Percentiles rank a stretch among this genome's conserved stretches.
These are phyloP conservation scores for Xanthia icteritia DNA, from an alignment of 2,888 invertebrate species.

Conservation along the genomic window DNA sequence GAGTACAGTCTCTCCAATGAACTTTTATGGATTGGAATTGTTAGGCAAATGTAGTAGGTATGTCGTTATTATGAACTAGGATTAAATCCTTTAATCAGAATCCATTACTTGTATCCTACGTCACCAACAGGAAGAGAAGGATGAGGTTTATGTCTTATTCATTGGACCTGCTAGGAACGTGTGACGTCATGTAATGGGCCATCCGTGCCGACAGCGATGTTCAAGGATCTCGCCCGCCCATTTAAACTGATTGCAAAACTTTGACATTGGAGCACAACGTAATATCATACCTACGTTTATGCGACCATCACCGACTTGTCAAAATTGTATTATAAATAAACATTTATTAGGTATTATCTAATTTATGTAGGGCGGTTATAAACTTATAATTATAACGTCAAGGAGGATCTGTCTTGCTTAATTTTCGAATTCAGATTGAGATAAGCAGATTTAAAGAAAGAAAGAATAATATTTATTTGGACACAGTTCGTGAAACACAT, in stretches of 20 bases:
- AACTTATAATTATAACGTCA: constrained; percentile 47
- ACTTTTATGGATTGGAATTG: background rate
- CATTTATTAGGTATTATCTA: constrained; percentile 31
- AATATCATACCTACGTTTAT: constrained; percentile 31
- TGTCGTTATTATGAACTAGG: too few species aligned
- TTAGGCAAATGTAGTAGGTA: background rate
- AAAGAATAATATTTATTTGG: too few species aligned
- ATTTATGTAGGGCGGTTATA: constrained; percentile 27
- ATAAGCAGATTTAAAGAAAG: constrained; percentile 5
- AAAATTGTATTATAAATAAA: constrained; percentile 43
- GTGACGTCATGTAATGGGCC: constrained; percentile 54
- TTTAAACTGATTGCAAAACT: constrained; percentile 55
- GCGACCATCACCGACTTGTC: constrained; percentile 32
- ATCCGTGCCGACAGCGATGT: constrained; percentile 42
- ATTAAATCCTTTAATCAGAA: background rate
- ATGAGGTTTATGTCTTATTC: constrained; percentile 52
- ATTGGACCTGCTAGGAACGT: constrained; percentile 30
- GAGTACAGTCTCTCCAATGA: background rate
- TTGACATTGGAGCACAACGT: constrained; percentile 57
- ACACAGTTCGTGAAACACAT: too few species aligned
- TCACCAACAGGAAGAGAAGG: constrained; percentile 48
- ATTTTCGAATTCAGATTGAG: constrained; percentile 28
- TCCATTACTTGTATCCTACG: constrained; percentile 29
- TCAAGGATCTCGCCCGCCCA: constrained; percentile 42
- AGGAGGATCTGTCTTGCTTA: constrained; percentile 36